phyloP scores from a whole-genome alignment of 2,113 vertebrate species.

The Mesembrinibis cayennensis region DNA sequence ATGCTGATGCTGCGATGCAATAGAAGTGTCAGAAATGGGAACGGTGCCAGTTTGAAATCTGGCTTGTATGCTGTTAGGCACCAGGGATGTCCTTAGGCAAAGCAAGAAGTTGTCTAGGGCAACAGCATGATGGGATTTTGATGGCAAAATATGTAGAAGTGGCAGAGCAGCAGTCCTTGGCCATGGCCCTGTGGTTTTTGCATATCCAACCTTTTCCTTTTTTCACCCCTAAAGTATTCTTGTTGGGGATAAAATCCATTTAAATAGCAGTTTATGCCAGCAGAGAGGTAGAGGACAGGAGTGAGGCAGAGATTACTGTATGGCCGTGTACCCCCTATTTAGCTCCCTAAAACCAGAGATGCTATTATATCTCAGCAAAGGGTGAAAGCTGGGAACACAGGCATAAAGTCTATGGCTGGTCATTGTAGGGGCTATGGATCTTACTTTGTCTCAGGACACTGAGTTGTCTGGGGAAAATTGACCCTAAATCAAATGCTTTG shows the following conservation, averaged over 20 bases:
- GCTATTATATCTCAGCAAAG: not conserved
- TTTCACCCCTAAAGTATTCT: not conserved
- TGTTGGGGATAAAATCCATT: not conserved
- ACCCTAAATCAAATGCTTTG: not conserved
- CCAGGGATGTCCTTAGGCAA: conserved; percentile 10
- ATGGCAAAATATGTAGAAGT: not conserved
- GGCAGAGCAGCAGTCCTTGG: not conserved
- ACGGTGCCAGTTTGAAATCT: not conserved
- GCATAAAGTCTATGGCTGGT: not conserved
- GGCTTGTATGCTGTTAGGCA: not conserved
- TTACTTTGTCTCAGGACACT: not conserved
- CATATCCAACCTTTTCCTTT: not conserved
- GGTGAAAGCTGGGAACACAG: not conserved
- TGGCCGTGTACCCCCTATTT: rapidly evolving
- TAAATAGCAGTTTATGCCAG: not conserved
- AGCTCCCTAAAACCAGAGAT: not conserved
- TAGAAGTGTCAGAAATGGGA: not conserved
- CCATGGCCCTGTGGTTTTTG: not conserved
- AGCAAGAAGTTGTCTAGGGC: conserved; percentile 27
- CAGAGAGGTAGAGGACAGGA: not conserved
- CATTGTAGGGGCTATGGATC: not conserved
- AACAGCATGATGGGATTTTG: conserved; percentile 3
- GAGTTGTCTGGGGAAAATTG: rapidly evolving
- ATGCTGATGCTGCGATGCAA: not conserved
- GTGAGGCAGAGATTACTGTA: not conserved